These are phyloP conservation scores for Cepaea hortensis DNA, from an alignment of 2,888 invertebrate species.

Conservation along the genomic window DNA sequence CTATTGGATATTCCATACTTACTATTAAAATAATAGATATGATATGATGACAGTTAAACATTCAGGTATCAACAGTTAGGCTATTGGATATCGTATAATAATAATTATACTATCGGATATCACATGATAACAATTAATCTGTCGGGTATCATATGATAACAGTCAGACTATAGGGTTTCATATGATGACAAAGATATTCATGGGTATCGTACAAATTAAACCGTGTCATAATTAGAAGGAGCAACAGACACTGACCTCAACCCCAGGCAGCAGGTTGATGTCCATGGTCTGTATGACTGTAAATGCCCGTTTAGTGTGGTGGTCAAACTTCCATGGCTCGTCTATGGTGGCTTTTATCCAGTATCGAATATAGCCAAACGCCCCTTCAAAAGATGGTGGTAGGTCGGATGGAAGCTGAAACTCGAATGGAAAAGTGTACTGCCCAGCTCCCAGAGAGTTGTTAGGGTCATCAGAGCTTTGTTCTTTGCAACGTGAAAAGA, in stretches of 20 bases:
- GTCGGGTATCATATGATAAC: too few species aligned
- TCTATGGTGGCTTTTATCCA: slow-evolving; percentile 88
- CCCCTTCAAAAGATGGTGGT: slow-evolving; percentile 54
- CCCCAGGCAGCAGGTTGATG: slow-evolving; percentile 80
- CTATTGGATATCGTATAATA: too few species aligned
- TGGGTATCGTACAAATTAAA: too few species aligned
- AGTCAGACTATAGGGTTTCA: too few species aligned
- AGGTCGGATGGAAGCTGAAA: slow-evolving; percentile 48
- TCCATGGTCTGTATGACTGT: slow-evolving; percentile 89
- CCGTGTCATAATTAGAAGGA: too few species aligned
- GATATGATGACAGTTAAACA: too few species aligned
- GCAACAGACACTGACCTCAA: slow-evolving; percentile 53
- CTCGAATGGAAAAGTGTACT: slow-evolving; percentile 53
- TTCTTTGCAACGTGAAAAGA: slow-evolving; percentile 6
- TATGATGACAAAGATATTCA: too few species aligned
- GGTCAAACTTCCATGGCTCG: slow-evolving; percentile 88
- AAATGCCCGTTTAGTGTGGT: slow-evolving; percentile 87
- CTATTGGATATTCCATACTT: too few species aligned
- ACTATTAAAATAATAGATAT: too few species aligned
- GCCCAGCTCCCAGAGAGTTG: slow-evolving; percentile 45
- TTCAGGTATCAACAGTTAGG: too few species aligned
- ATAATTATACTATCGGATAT: too few species aligned
- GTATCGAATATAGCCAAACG: slow-evolving; percentile 79
- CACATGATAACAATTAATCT: too few species aligned
- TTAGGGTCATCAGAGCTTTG: slow-evolving; percentile 17